Conservation (phyloP, 2,113 vertebrate genomes). For the Leptocoma aspasia region DNA sequence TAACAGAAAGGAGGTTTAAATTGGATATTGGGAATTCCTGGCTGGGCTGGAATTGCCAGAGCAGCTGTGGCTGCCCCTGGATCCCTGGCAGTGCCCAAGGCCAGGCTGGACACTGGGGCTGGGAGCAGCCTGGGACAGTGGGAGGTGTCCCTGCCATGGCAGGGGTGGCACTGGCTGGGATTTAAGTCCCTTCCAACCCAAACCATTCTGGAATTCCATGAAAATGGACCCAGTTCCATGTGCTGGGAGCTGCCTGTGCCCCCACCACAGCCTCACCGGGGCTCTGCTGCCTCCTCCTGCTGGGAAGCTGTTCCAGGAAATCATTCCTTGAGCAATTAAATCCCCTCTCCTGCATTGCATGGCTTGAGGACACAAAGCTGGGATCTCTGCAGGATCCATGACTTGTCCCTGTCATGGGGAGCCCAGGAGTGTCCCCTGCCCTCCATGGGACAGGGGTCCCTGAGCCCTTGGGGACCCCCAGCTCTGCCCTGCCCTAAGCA, state of each 20-base stretch:
- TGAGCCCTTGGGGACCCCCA: too few relatives aligned
- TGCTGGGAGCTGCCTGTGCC: neutral
- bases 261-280: neutral
- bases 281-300: neutral
- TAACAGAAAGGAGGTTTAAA: neutral
- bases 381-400: neutral
- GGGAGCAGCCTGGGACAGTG: neutral
- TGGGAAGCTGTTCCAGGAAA: neutral
- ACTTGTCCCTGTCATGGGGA: neutral
- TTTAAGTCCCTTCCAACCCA: neutral
- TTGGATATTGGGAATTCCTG: neutral
- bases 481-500: neutral
- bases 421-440: neutral
- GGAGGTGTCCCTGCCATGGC: neutral
- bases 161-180: neutral
- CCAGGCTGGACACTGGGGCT: neutral
- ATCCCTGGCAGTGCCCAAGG: neutral
- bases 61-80: neutral
- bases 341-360: rapidly evolving
- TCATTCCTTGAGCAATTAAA: rapidly evolving
- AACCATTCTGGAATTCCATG: neutral
- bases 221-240: rapidly evolving
- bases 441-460: neutral
- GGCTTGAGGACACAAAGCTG: too few relatives aligned
- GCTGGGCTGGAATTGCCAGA: neutral